Percentiles rank a stretch among this genome's conserved stretches.
Conservation (phyloP, 2,888 invertebrate species). For the Sphecodes monilicornis region DNA sequence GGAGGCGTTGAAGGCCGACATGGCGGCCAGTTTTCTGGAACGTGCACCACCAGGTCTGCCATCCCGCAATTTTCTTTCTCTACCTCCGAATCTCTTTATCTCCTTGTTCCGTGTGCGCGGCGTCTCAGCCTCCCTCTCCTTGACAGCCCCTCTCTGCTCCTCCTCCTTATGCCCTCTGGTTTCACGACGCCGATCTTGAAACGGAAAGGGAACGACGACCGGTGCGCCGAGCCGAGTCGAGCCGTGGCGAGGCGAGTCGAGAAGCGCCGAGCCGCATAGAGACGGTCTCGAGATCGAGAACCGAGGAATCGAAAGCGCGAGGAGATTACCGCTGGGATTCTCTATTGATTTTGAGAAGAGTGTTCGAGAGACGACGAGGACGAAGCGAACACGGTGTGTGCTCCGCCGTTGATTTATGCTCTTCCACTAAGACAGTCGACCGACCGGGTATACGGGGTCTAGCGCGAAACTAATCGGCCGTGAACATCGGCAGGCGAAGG, state of each 20-base stretch:
- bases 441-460: neutral
- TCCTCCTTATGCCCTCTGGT: neutral
- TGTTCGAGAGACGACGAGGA: neutral
- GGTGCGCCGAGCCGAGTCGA: neutral
- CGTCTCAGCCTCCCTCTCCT: slow-evolving; percentile 1
- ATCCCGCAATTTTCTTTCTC: slow-evolving; percentile 60
- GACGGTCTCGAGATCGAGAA: slow-evolving; percentile 43
- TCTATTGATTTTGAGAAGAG: neutral
- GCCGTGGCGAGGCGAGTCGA: neutral
- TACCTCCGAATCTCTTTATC: slow-evolving; percentile 32
- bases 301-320: slow-evolving; percentile 28
- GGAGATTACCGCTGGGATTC: slow-evolving; percentile 19
- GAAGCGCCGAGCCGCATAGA: neutral
- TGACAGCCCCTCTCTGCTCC: neutral
- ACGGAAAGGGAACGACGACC: slow-evolving; percentile 43
- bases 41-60: slow-evolving; percentile 52
- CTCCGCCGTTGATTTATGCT: neutral
- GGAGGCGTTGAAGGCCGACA: slow-evolving; percentile 58
- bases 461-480: slow-evolving; percentile 28
- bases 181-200: slow-evolving; percentile 28
- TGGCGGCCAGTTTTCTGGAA: slow-evolving; percentile 75
- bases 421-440: neutral
- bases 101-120: slow-evolving; percentile 18
- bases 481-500: slow-evolving; percentile 41
- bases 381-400: neutral